A percentile compares a stretch with the other conserved stretches of the same genome.
These are phyloP conservation scores for Halcyon leucocephala DNA, from an alignment of 2,797 vertebrate species.

Conservation along the genomic window DNA sequence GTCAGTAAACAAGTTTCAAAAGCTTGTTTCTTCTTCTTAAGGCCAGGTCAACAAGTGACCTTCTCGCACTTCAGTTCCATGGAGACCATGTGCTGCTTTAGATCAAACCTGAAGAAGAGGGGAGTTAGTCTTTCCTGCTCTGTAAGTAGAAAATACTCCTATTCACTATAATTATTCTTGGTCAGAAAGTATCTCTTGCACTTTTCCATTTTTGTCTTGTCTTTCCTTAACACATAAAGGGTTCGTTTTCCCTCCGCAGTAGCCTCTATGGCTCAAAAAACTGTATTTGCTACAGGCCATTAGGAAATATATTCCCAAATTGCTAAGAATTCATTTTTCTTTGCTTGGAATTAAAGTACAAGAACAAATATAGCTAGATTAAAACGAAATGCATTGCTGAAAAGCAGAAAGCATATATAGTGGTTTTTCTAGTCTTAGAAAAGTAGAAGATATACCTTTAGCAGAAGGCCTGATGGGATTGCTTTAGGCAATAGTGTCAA, in stretches of 20 bases:
- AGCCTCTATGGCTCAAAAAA: background rate
- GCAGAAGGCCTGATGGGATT: constrained; percentile 39
- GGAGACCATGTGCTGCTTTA: constrained; percentile 10
- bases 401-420: constrained; percentile 26
- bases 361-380: constrained; percentile 41
- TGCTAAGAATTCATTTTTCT: constrained; percentile 46
- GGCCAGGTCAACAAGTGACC: background rate
- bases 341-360: constrained; percentile 49
- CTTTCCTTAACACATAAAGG: background rate
- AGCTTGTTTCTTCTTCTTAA: constrained; percentile 43
- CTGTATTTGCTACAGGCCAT: constrained; percentile 45
- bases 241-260: background rate
- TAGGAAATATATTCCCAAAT: constrained; percentile 56
- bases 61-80: constrained; percentile 7
- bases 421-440: background rate
- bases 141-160: constrained; percentile 3
- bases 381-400: constrained; percentile 48
- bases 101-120: background rate
- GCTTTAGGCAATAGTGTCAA: constrained; percentile 34
- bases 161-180: background rate
- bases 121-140: background rate
- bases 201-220: background rate
- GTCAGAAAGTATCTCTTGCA: background rate
- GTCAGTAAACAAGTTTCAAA: constrained; percentile 56
- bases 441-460: constrained; percentile 23